Base-by-base conservation (phyloP, 2,888 invertebrate genomes). In the Eristalis tenax region DNA sequence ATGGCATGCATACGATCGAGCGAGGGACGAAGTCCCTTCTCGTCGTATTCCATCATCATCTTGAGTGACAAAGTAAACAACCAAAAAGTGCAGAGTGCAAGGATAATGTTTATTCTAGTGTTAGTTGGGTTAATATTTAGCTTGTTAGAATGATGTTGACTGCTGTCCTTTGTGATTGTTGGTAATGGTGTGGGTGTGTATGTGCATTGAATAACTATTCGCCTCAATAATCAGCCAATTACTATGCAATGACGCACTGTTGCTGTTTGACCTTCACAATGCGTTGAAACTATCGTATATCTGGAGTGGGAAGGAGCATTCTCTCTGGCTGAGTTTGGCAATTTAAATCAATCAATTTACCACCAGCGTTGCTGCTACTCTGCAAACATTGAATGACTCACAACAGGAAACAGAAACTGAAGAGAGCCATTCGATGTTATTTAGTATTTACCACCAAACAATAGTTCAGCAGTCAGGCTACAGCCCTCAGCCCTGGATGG, bases 31-130 rank as follows among this genome's bases (percentile, higher is more conserved):
- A 23, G 56, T 68, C 56, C 40, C 2, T 40, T n/a, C 63, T 40
- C 23, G 28, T 71, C 10, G 23, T 68, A 71, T 73, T 85, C 38
- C 38, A 38, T 78, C 69, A 86, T 74, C 65, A 64, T 78, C 70
- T 78, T 79, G 75, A 79, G 79, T 68, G 79, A 76, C 65, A 57
- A 81, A 73, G 43, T 43, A 78, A 82, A 81, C 59, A 85, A 80
- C 57, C 68, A 64, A 78, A 85, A 86, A 82, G 73, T 74, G 35
- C 74, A 71, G 66, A 82, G 86, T 65, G 79, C 79, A 87, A 63
- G 70, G 38, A 80, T 87, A 83, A 65, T 83, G 76, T 83, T 83
- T 68, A 56, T 65, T 70, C 66, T 71, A 43, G 59, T 76, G 75
- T 66, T 38, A 26, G 75, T 57, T 35, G 6, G 56, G 68, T 57